These are phyloP conservation scores for Macquaria australasica DNA, from an alignment of 2,113 vertebrate species.

Conservation along the genomic window DNA sequence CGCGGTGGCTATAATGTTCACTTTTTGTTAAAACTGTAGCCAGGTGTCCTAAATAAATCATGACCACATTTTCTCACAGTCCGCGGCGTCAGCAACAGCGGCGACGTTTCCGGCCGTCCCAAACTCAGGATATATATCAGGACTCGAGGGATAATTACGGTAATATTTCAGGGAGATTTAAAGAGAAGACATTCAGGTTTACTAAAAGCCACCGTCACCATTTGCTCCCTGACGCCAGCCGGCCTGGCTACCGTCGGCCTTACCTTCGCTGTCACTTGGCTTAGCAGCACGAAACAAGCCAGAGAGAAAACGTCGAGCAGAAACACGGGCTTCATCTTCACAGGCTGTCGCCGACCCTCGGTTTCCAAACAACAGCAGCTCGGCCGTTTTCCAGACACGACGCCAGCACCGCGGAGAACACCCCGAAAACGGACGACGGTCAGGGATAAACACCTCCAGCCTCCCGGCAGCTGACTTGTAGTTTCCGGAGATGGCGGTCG, in stretches of 20 bases:
- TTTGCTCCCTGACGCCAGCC: constrained; percentile 14
- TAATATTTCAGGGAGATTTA: not conserved
- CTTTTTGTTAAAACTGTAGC: not conserved
- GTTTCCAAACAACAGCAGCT: not conserved
- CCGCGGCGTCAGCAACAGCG: not conserved
- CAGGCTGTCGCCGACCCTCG: not conserved
- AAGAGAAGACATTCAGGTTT: not conserved
- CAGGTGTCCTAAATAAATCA: too few relatives aligned
- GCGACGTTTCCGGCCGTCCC: not conserved
- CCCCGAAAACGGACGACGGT: constrained; percentile 1
- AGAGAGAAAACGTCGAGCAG: constrained; percentile 36
- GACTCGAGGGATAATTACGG: too few relatives aligned
- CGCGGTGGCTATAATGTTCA: too few relatives aligned
- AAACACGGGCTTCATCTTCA: constrained; percentile 68
- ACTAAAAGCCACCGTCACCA: not conserved
- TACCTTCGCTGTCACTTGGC: constrained; percentile 82
- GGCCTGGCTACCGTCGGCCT: constrained; percentile 51
- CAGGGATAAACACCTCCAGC: constrained; percentile 56
- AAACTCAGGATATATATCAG: not conserved
- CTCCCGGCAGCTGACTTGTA: constrained; percentile 70
- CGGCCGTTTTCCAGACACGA: constrained; percentile 12
- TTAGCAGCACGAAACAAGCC: constrained; percentile 71
- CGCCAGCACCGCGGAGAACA: not conserved
- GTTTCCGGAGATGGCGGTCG: constrained; percentile 52
- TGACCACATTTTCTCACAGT: too few relatives aligned